Conservation (phyloP, 2,797 vertebrate genomes). For the Trachops cirrhosus region DNA sequence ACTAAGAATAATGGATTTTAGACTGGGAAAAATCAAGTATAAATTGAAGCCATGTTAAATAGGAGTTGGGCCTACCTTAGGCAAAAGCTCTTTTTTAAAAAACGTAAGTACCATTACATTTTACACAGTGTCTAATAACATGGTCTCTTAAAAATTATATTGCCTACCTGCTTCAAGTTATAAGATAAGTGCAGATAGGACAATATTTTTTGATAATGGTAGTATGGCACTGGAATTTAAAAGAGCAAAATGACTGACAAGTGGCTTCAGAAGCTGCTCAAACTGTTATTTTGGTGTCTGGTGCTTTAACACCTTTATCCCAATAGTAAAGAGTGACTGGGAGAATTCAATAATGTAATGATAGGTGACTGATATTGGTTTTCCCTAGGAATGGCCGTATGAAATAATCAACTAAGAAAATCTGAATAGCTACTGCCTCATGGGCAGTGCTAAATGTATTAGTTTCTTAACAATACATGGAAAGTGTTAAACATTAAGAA, state of each 20-base stretch:
- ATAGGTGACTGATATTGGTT: not conserved
- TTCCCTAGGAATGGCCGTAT: not conserved
- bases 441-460: not conserved
- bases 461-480: not conserved
- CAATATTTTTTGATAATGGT: conserved; percentile 18
- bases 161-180: not conserved
- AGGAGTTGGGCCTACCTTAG: not conserved
- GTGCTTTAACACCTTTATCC: not conserved
- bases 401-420: not conserved
- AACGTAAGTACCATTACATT: not conserved
- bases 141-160: conserved; percentile 5
- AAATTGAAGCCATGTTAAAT: not conserved
- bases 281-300: not conserved
- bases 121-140: not conserved
- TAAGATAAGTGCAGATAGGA: not conserved
- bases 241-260: not conserved
- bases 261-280: not conserved
- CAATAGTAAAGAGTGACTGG: not conserved
- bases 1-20: not conserved
- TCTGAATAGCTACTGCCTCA: not conserved
- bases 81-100: not conserved
- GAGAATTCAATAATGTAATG: not conserved
- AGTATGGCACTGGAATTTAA: not conserved
- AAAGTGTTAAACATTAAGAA: not conserved
- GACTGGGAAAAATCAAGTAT: not conserved